Evolutionary conservation across 2,797 vertebrate species (phyloP).

Genomic region (Heterohyrax brucei): DNA sequence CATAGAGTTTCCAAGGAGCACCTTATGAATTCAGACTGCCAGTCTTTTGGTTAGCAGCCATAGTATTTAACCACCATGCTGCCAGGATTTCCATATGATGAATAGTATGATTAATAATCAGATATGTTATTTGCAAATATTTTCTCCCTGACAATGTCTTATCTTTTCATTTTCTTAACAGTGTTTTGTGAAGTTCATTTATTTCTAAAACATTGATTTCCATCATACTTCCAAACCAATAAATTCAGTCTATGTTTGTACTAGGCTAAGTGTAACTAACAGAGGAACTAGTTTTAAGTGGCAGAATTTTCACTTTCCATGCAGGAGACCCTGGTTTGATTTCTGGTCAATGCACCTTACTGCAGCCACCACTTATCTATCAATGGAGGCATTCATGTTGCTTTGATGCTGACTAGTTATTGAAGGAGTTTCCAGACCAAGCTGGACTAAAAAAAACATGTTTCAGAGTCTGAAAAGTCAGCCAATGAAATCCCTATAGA

Average conservation of each 20-base stretch:
- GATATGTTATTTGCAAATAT: constrained; percentile 10
- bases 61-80: too few relatives aligned
- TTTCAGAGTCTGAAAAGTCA: background rate
- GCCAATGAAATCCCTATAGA: background rate
- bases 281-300: background rate
- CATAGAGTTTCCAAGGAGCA: too few relatives aligned
- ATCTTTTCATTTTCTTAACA: constrained; percentile 16
- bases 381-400: background rate
- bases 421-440: background rate
- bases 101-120: background rate
- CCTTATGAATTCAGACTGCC: too few relatives aligned
- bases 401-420: background rate
- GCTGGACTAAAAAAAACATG: background rate
- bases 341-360: background rate
- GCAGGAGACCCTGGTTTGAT: background rate
- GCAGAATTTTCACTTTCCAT: background rate
- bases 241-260: background rate
- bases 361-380: background rate
- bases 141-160: background rate
- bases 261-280: background rate
- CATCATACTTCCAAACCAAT: background rate
- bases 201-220: constrained; percentile 22
- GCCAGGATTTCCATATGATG: too few relatives aligned
- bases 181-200: background rate
- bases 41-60: too few relatives aligned